Conservation (phyloP, 2,888 invertebrate genomes). For the Odontothrips loti region DNA sequence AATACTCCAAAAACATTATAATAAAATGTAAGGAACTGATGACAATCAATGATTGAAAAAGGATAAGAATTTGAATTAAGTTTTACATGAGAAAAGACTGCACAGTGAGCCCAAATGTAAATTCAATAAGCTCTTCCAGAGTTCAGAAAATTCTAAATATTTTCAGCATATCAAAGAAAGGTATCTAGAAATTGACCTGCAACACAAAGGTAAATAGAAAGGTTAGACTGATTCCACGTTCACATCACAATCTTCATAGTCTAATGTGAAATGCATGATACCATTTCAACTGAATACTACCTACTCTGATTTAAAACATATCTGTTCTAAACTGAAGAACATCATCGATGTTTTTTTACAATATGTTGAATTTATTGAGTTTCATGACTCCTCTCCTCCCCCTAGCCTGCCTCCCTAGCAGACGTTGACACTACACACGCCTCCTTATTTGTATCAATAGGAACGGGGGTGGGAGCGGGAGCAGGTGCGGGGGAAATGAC, state of each 20-base stretch:
- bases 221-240: background rate
- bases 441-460: background rate
- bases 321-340: no score
- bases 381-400: no score
- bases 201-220: background rate
- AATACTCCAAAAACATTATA: background rate
- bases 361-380: no score
- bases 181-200: background rate
- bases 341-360: no score
- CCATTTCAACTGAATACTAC: background rate
- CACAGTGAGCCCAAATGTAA: background rate
- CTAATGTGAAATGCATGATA: no score
- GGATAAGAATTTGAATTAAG: background rate
- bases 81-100: background rate
- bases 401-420: background rate
- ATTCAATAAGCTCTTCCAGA: background rate
- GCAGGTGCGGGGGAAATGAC: no score
- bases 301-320: background rate
- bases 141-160: no score
- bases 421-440: background rate
- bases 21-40: background rate
- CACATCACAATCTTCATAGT: no score
- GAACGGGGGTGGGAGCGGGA: no score
- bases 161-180: no score
- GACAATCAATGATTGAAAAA: background rate